Evolutionary conservation across 1,140 invertebrate genomes (phyloP), one percentile per base, ranked within the genome.

Genomic region (Potamilus streckersoni): DNA sequence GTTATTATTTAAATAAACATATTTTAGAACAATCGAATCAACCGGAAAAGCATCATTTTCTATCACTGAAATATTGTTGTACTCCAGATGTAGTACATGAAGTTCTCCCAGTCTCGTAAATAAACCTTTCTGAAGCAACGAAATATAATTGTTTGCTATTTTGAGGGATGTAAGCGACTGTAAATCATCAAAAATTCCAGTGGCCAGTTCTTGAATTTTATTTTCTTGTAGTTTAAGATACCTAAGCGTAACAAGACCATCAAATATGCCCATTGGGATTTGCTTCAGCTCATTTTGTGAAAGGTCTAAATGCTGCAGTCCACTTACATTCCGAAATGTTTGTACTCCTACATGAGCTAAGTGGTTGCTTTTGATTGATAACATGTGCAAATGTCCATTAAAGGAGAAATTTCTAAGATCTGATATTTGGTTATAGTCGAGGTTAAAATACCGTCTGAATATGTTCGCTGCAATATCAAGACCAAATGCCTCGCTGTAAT

Each of bases 231-330:
- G 66, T 82, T 58, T 58, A 73, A 23, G n/a, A 57, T 27, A 3
- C 20, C 16, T 1, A 66, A 17, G 14, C 62, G 66, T 19, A 55
- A 12, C 6, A 73, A 56, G 23, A 13, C 66, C 62, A 38, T 62
- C 5, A 63, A 84, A 84, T 15, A 77, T 17, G 27, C 31, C 60
- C 14, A 12, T 49, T 4, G 83, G 76, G n/a, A 84, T 31, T 1
- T 19, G 20, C n/a, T 69, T 2, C 2, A 84, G 56, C 8, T 58
- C 23, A 66, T 84, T 84, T 27, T 71, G 16, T 31, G 73, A 77
- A 3, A 84, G 27, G 20, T 79, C 76, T 11, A 84, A 61, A 69
- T 75, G 72, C 71, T 84, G 81, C 4, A 84, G 67, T n/a, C 77
- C 77, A n/a, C 17, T 38, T 6, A 82, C 59, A 19, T 75, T 62